These are phyloP conservation scores for Xiphorhynchus elegans DNA, from an alignment of 2,113 vertebrate genomes.

Conservation along the genomic window DNA sequence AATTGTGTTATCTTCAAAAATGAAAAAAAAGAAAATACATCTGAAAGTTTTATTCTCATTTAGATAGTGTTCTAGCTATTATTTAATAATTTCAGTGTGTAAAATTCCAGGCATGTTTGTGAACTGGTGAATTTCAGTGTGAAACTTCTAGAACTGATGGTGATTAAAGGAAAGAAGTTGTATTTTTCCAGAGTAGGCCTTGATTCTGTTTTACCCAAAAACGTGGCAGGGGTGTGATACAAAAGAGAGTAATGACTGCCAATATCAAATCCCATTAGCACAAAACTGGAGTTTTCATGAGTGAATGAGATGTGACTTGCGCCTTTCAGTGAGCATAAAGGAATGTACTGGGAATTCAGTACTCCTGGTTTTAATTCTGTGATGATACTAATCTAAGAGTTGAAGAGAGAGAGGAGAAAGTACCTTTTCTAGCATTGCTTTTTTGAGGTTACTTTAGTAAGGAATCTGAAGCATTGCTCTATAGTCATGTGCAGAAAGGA, in stretches of 20 bases:
- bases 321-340: neutral
- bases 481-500: neutral
- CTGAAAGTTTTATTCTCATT: neutral
- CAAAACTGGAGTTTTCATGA: neutral
- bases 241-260: neutral
- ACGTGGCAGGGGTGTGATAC: neutral
- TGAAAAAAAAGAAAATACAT: neutral
- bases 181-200: neutral
- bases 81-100: neutral
- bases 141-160: neutral
- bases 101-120: neutral
- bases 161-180: neutral
- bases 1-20: neutral
- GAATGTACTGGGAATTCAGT: neutral
- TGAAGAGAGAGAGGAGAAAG: neutral
- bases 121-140: neutral
- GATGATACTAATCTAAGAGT: neutral
- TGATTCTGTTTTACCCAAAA: neutral
- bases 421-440: neutral
- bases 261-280: neutral
- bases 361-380: neutral
- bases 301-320: fast-evolving
- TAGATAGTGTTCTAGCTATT: fast-evolving
- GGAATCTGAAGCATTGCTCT: neutral
- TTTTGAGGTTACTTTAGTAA: neutral